Evolutionary conservation across 2,888 invertebrate genomes (phyloP).

Genomic region (Nemotelus pantherinus): DNA sequence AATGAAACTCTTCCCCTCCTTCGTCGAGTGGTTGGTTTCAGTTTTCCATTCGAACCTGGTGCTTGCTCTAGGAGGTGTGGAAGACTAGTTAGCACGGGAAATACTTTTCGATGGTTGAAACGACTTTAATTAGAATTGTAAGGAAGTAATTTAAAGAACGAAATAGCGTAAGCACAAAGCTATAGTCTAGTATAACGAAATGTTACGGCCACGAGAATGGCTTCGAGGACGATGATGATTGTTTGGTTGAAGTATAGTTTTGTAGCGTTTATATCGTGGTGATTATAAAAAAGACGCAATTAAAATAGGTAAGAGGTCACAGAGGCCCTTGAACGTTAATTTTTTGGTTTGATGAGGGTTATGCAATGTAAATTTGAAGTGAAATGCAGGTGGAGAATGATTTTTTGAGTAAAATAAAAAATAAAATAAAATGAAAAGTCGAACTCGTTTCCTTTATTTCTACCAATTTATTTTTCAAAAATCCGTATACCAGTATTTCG

Average conservation of each 20-base stretch:
- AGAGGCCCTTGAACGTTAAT: no score
- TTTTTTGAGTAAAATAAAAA: no score
- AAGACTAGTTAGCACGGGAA: background rate
- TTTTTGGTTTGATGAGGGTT: no score
- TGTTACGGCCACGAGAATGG: background rate
- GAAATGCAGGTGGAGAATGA: no score
- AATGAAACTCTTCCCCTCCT: no score
- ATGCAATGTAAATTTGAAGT: no score
- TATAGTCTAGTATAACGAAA: background rate
- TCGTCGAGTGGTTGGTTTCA: no score
- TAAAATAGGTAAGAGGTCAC: background rate
- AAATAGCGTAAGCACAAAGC: conserved; percentile 1
- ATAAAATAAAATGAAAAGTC: no score
- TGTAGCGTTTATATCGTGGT: background rate
- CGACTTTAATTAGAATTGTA: conserved; percentile 48
- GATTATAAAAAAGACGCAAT: conserved; percentile 4
- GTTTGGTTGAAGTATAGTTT: conserved; percentile 25
- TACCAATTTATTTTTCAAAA: no score
- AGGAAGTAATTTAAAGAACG: conserved; percentile 46
- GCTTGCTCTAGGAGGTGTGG: background rate
- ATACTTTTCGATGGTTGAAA: conserved; percentile 27
- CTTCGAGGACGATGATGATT: conserved; percentile 13
- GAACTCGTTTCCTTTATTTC: no score
- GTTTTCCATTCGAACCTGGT: no score
- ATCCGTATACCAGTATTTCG: no score